Base-by-base conservation (phyloP, 1,140 invertebrate species). In the Apis cerana region DNA sequence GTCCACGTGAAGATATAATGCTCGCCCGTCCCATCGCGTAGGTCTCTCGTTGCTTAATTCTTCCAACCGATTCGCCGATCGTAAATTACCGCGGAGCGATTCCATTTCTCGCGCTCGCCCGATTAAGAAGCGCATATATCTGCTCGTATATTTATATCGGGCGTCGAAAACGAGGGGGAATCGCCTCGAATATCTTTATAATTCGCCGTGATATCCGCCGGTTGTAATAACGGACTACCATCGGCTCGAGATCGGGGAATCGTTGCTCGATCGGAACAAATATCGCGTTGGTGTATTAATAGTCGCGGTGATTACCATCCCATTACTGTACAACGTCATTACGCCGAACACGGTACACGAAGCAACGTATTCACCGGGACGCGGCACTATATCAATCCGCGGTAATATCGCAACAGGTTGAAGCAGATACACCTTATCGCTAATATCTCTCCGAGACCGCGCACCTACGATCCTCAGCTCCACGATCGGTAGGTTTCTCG, bases 311-410 rank as follows among this genome's bases (percentile, higher is more conserved):
- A 89, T 89, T 89, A 88, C 70, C 86, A 76, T 88, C 72, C 80
- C 87, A 88, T 88, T 88, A 89, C 68, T 67, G 77, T 88, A 86
- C 86, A 88, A 88, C 84, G 87, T 89, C 84, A 89, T 89, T 89
- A 89, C 72, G 78, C 50, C 64, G 87, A 88, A 75, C 84, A 80
- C 33, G 33, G 86, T 89, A 89, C 84, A 88, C 76, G 81, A 64
- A 75, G 87, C 72, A 88, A 88, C 86, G 64, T 88, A 88, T 88
- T 88, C 80, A 82, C 80, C 84, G 70, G 72, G 80, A 81, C 87
- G 62, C 70, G 84, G 86, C 52, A 88, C 84, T 89, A 89, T 85
- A 89, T 89, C 87, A 89, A 89, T 89, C 87, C 82, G 65, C 75
- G 52, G 62, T 86, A 88, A 89, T 88, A 88, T 84, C 62, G 78